phyloP scores from a whole-genome alignment of 2,888 invertebrate species.

The Dermolepida albohirtum region DNA sequence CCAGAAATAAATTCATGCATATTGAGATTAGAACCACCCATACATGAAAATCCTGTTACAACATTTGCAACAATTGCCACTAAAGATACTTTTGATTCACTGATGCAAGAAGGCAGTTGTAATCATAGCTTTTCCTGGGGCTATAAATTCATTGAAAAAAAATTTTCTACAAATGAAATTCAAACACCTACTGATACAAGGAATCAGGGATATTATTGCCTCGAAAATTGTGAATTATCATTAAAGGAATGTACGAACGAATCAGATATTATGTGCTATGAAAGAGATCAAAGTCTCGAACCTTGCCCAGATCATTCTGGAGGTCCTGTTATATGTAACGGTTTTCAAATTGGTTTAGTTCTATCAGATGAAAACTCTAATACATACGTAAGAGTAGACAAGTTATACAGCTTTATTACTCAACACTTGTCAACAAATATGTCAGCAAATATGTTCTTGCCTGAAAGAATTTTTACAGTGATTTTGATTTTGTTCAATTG shows the following conservation, averaged over 20 bases:
- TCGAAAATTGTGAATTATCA: not conserved
- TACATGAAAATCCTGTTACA: not conserved
- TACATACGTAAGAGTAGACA: conserved; percentile 4
- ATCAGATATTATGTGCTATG: not conserved
- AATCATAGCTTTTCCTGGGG: not conserved
- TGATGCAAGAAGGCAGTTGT: not conserved
- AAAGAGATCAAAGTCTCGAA: not conserved
- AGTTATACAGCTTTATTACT: not conserved
- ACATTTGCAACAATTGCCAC: not conserved
- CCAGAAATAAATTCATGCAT: conserved; percentile 8
- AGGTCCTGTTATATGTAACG: conserved; percentile 20
- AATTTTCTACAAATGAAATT: too few relatives aligned
- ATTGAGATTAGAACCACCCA: conserved; percentile 1
- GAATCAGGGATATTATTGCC: not conserved
- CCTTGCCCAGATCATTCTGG: not conserved
- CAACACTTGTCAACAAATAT: not conserved
- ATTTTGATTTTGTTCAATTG: not conserved
- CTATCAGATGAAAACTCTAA: not conserved
- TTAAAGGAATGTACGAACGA: not conserved
- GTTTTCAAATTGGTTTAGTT: conserved; percentile 20
- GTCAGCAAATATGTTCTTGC: not conserved
- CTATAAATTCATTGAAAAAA: not conserved
- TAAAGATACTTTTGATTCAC: not conserved
- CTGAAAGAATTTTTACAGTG: not conserved
- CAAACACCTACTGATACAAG: too few relatives aligned